Percentiles rank a stretch among this genome's conserved stretches.
Conservation (phyloP, 2,888 invertebrate genomes). For the Eutolmus rufibarbis region DNA sequence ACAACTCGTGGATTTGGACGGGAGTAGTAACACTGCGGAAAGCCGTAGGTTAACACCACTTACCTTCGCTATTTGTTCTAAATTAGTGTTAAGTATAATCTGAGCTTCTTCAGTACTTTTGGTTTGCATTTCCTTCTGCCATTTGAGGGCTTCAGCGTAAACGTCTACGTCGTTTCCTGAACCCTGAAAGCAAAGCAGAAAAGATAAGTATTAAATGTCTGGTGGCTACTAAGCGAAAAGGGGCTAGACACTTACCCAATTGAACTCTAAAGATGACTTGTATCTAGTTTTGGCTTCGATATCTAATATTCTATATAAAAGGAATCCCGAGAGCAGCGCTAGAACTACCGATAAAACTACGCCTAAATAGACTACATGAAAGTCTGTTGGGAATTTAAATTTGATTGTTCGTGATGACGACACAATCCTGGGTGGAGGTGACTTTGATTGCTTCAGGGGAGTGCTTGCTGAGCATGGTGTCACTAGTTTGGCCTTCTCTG, state of each 20-base stretch:
- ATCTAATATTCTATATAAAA: constrained; percentile 60
- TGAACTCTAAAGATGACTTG: constrained; percentile 59
- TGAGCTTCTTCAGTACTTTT: constrained; percentile 77
- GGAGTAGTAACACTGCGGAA: background rate
- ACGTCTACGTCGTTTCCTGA: constrained; percentile 67
- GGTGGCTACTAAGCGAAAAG: background rate
- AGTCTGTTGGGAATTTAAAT: constrained; percentile 57
- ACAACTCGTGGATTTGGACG: background rate
- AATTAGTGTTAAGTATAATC: constrained; percentile 77
- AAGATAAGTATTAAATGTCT: background rate
- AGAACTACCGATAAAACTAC: constrained; percentile 57
- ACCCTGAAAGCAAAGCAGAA: constrained; percentile 49
- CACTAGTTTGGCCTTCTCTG: constrained; percentile 31
- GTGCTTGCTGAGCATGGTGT: constrained; percentile 41
- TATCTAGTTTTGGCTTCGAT: constrained; percentile 61
- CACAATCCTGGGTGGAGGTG: constrained; percentile 42
- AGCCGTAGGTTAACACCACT: constrained; percentile 35
- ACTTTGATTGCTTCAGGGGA: constrained; percentile 41
- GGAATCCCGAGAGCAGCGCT: constrained; percentile 59
- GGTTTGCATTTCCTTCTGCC: constrained; percentile 75
- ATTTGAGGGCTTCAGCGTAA: constrained; percentile 73
- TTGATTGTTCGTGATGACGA: constrained; percentile 47
- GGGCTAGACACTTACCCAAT: constrained; percentile 56
- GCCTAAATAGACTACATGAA: constrained; percentile 60
- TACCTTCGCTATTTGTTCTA: constrained; percentile 83